Conservation (phyloP, 2,888 invertebrate genomes). For the Caenorhabditis becei region DNA sequence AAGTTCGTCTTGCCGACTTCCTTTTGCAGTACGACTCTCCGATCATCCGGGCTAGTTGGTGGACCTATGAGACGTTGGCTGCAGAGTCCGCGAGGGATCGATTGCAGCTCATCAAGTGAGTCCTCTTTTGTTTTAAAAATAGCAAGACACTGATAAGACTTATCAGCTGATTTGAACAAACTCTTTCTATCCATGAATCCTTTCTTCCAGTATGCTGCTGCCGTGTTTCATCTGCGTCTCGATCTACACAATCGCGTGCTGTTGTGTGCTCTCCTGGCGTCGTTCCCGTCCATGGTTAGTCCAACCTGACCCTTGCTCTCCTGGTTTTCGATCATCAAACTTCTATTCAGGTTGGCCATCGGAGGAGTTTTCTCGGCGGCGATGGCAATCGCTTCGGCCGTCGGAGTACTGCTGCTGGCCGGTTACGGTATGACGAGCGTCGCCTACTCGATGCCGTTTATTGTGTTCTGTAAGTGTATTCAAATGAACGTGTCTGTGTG, state of each 20-base stretch:
- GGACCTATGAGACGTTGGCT: conserved; percentile 81
- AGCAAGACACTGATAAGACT: too few relatives aligned
- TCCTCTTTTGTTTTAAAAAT: too few relatives aligned
- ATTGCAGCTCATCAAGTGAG: conserved; percentile 74
- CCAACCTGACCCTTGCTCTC: not conserved
- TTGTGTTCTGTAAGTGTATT: conserved; percentile 80
- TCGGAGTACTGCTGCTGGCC: conserved; percentile 92
- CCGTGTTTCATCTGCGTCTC: conserved; percentile 81
- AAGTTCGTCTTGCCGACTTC: conserved; percentile 76
- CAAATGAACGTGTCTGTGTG: conserved; percentile 10
- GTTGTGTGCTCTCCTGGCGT: conserved; percentile 86
- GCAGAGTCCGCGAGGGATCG: conserved; percentile 79
- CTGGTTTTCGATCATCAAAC: not conserved
- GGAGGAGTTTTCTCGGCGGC: conserved; percentile 93
- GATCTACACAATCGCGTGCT: conserved; percentile 77
- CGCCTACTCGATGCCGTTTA: conserved; percentile 82
- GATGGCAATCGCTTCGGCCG: conserved; percentile 91
- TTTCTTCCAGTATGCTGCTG: conserved; percentile 75
- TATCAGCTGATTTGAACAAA: too few relatives aligned
- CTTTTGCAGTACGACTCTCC: conserved; percentile 72
- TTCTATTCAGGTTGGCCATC: conserved; percentile 65
- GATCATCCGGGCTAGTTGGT: conserved; percentile 76
- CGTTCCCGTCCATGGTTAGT: conserved; percentile 90
- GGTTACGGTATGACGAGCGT: conserved; percentile 84
- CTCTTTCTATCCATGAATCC: not conserved